Evolutionary conservation across 2,113 vertebrate genomes (phyloP).

Genomic region (Daboia siamensis): DNA sequence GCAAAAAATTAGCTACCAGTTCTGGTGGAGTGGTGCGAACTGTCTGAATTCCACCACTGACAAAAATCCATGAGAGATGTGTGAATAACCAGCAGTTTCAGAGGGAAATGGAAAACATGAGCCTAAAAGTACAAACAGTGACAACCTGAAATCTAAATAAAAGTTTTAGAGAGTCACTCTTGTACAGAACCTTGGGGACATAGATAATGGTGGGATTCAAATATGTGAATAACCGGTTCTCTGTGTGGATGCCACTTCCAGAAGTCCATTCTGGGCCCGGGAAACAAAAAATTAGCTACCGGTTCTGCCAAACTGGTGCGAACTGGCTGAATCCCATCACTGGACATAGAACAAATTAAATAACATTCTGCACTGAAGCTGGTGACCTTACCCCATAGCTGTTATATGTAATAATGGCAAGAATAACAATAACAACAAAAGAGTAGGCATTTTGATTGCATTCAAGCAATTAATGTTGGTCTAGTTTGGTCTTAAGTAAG

Average conservation of each 20-base stretch:
- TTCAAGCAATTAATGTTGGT: background rate
- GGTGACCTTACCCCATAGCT: background rate
- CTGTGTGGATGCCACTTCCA: no score
- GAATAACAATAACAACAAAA: background rate
- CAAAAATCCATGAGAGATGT: no score
- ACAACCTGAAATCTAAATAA: background rate
- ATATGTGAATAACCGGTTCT: no score
- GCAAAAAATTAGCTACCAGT: no score
- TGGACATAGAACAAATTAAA: background rate
- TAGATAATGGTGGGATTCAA: no score
- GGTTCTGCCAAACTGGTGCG: no score
- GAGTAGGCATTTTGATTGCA: background rate
- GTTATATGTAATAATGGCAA: background rate
- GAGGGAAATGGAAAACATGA: background rate
- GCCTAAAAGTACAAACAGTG: background rate
- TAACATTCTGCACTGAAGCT: background rate
- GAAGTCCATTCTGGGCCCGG: no score
- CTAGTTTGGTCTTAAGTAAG: background rate
- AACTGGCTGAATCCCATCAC: no score
- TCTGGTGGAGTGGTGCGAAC: no score
- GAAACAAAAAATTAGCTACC: no score
- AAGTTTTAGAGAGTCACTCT: background rate
- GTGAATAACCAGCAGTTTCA: background rate
- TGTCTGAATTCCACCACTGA: no score
- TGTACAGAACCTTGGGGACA: background rate